Percentiles rank a stretch among this genome's conserved stretches.
These are phyloP conservation scores for Eurytoma adleriae DNA, from an alignment of 2,888 invertebrate genomes.

Conservation along the genomic window DNA sequence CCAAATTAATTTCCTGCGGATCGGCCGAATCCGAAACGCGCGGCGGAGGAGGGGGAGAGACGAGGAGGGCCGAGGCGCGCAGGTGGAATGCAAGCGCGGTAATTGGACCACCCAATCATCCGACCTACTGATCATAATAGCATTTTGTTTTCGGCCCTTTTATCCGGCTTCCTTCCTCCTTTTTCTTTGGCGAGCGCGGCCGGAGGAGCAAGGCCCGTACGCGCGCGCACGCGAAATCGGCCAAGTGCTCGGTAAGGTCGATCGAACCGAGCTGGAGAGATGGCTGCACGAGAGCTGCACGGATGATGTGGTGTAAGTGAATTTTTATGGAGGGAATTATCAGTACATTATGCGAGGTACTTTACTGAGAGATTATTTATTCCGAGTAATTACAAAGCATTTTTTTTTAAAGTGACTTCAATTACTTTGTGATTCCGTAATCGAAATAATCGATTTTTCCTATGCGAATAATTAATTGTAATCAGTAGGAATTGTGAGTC, in stretches of 20 bases:
- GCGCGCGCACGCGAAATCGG: slow-evolving; percentile 29
- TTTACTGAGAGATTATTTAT: background rate
- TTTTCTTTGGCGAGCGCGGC: slow-evolving; percentile 33
- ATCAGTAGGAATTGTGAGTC: no score
- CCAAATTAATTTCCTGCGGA: slow-evolving; percentile 12
- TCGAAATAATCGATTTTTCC: no score
- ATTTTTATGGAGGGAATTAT: slow-evolving; percentile 48
- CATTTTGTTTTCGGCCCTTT: slow-evolving; percentile 71
- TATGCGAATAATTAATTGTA: no score
- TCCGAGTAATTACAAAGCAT: no score
- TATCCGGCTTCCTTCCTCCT: slow-evolving; percentile 58
- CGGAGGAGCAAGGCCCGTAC: slow-evolving; percentile 14
- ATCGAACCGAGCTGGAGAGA: slow-evolving; percentile 25
- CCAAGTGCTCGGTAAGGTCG: slow-evolving; percentile 14
- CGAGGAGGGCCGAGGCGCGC: background rate
- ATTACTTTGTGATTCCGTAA: no score
- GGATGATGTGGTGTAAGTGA: slow-evolving; percentile 50
- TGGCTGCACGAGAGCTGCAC: slow-evolving; percentile 28
- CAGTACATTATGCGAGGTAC: slow-evolving; percentile 4
- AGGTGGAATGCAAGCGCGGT: slow-evolving; percentile 65
- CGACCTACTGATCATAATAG: slow-evolving; percentile 71
- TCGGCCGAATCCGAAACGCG: background rate
- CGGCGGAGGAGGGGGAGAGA: slow-evolving; percentile 2
- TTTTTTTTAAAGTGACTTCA: no score
- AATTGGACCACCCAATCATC: slow-evolving; percentile 73